These are phyloP conservation scores for Drosophila lacteicornis DNA, from an alignment of 1,140 invertebrate genomes.

Conservation along the genomic window DNA sequence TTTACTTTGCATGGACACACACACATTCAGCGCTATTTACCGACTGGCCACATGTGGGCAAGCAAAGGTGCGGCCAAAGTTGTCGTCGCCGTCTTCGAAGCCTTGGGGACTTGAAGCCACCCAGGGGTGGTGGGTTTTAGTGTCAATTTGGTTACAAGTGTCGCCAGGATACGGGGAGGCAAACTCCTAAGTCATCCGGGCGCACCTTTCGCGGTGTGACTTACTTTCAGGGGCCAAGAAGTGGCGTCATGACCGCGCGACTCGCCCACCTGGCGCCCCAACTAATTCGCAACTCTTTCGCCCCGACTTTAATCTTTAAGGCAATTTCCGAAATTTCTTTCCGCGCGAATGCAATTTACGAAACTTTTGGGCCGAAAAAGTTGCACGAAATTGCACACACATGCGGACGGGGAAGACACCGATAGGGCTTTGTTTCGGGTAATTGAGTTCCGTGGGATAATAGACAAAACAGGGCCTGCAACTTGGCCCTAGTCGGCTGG, in stretches of 20 bases:
- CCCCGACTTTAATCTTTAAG: slow-evolving; percentile 75
- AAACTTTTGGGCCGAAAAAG: slow-evolving; percentile 69
- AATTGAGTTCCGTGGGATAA: slow-evolving; percentile 65
- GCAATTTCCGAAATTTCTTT: slow-evolving; percentile 67
- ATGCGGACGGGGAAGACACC: slow-evolving; percentile 45
- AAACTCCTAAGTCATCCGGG: slow-evolving; percentile 74
- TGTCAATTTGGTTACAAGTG: slow-evolving; percentile 78
- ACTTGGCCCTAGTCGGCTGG: slow-evolving; percentile 18
- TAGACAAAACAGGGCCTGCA: slow-evolving; percentile 45
- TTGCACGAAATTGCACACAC: slow-evolving; percentile 77
- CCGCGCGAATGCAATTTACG: slow-evolving; percentile 65
- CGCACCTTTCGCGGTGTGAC: slow-evolving; percentile 45
- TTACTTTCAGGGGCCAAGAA: slow-evolving; percentile 75
- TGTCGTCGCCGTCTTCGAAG: slow-evolving; percentile 68
- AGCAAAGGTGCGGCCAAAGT: slow-evolving; percentile 75
- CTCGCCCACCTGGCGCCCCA: slow-evolving; percentile 42
- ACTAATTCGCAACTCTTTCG: slow-evolving; percentile 61
- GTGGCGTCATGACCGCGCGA: slow-evolving; percentile 46
- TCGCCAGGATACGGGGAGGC: slow-evolving; percentile 38
- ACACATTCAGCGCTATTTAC: slow-evolving; percentile 56
- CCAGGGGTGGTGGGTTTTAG: slow-evolving; percentile 55
- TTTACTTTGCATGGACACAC: slow-evolving; percentile 64
- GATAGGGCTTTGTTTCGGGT: slow-evolving; percentile 63
- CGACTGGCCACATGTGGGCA: slow-evolving; percentile 55
- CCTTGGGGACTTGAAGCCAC: slow-evolving; percentile 55